Conservation (phyloP, 92 coral and sea anemone species). For the Parazoanthus darwini region DNA sequence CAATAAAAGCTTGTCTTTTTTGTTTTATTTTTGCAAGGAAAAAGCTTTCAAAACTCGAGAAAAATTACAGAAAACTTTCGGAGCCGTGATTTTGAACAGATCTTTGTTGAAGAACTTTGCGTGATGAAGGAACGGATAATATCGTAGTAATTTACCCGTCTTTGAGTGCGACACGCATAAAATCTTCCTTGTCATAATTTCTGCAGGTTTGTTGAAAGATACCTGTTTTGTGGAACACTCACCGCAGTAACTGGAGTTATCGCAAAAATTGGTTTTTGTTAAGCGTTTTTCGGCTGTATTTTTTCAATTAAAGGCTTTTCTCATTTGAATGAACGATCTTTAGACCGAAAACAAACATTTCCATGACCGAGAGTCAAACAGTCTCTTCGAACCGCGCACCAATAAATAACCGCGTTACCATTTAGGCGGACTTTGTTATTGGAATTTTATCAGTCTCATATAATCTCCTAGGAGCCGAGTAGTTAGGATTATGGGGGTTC, state of each 20-base stretch:
- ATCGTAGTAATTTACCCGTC: constrained; percentile 3
- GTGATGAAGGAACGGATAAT: background rate
- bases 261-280: background rate
- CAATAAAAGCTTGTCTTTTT: constrained; percentile 34
- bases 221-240: constrained; percentile 7
- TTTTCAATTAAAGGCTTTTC: constrained; percentile 29
- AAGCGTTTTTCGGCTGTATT: background rate
- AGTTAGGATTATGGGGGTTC: too few species aligned
- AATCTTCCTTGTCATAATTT: constrained; percentile 41
- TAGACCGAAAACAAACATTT: constrained; percentile 29
- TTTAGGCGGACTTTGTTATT: constrained; percentile 35
- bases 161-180: constrained; percentile 22
- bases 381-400: constrained; percentile 29
- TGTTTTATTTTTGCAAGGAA: constrained; percentile 3
- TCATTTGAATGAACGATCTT: constrained; percentile 7
- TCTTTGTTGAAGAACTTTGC: constrained; percentile 11
- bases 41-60: background rate
- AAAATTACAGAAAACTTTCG: background rate
- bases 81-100: background rate
- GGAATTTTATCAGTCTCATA: constrained; percentile 40
- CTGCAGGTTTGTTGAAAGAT: constrained; percentile 34
- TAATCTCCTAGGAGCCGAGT: constrained; percentile 44
- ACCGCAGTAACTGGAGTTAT: constrained; percentile 12
- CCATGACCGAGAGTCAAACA: constrained; percentile 12
- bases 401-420: constrained; percentile 14